Evolutionary conservation across 1,140 invertebrate genomes (phyloP).

Genomic region (Halesus radiatus): DNA sequence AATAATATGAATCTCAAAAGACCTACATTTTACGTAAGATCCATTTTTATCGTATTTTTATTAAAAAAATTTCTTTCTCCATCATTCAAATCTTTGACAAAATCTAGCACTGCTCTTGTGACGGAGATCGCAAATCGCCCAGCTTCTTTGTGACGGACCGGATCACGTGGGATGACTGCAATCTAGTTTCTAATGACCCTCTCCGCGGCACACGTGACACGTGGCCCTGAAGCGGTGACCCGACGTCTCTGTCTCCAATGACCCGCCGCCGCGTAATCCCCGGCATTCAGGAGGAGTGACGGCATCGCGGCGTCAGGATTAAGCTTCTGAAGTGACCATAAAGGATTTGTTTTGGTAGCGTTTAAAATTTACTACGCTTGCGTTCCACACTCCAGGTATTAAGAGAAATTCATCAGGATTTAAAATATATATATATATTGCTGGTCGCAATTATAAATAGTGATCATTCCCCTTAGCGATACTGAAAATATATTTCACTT

Average conservation of each 20-base stretch:
- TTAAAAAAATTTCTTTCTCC: too few species aligned
- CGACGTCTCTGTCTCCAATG: neutral
- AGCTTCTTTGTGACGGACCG: neutral
- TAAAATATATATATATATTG: too few species aligned
- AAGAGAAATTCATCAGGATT: too few species aligned
- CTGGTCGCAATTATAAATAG: too few species aligned
- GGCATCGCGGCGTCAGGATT: neutral
- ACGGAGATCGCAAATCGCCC: constrained; percentile 22
- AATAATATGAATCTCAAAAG: too few species aligned
- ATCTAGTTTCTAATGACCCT: constrained; percentile 8
- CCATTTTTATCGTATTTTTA: too few species aligned
- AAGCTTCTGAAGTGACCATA: neutral
- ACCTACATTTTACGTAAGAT: too few species aligned
- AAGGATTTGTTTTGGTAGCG: neutral
- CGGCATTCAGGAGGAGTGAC: neutral
- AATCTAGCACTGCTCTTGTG: neutral
- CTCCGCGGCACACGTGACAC: neutral
- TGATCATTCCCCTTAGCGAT: too few species aligned
- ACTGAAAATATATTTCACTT: too few species aligned
- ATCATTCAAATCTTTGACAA: too few species aligned
- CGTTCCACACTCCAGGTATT: too few species aligned
- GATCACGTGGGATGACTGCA: constrained; percentile 6
- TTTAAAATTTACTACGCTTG: neutral
- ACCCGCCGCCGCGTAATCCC: neutral
- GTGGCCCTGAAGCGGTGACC: neutral